A percentile compares a stretch with the other conserved stretches of the same genome.
phyloP scores from a whole-genome alignment of 2,888 invertebrate species.

The Troilus luridus region DNA sequence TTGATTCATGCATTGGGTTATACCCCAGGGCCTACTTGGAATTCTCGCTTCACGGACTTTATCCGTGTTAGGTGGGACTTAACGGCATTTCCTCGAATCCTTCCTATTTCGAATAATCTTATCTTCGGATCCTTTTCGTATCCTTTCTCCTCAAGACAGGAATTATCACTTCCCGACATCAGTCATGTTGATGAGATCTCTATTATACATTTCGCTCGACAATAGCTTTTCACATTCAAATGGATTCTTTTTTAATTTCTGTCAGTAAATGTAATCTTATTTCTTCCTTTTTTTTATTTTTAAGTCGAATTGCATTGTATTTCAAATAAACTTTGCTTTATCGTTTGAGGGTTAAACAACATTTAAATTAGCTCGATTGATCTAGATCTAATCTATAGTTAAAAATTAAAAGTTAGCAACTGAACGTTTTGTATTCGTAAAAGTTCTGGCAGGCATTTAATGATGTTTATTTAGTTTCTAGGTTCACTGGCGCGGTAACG shows the following conservation, averaged over 20 bases:
- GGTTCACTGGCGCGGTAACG: no score
- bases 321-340: no score
- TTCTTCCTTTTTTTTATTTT: neutral
- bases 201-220: neutral
- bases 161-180: neutral
- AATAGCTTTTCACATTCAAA: neutral
- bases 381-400: no score
- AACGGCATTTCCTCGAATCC: neutral
- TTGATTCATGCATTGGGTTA: neutral
- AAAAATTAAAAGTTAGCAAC: no score
- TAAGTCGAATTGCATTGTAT: no score
- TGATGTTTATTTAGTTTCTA: no score
- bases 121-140: neutral
- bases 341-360: no score
- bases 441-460: no score
- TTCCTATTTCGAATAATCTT: neutral
- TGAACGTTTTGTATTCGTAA: no score
- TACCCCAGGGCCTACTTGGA: neutral
- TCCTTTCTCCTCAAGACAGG: neutral
- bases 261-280: neutral
- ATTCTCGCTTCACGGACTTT: neutral
- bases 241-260: neutral
- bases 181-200: neutral
- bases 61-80: neutral
- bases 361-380: no score